Evolutionary conservation across 2,113 vertebrate genomes (phyloP).

Genomic region (Nycticebus coucang): DNA sequence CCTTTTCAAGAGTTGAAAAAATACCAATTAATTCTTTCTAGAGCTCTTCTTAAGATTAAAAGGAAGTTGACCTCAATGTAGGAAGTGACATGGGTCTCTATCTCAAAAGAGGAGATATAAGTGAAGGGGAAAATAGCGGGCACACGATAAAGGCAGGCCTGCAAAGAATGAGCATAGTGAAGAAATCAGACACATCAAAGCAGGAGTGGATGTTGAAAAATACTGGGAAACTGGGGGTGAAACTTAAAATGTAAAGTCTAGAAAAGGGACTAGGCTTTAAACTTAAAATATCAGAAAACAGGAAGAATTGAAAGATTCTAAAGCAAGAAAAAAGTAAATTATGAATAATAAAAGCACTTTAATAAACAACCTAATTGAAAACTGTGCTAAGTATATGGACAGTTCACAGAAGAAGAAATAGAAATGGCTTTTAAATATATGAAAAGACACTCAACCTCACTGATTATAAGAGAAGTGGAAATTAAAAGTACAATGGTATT

Average conservation of each 20-base stretch:
- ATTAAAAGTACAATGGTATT: neutral
- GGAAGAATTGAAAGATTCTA: neutral
- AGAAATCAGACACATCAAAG: neutral
- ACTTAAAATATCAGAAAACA: neutral
- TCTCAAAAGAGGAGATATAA: neutral
- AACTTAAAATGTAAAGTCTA: neutral
- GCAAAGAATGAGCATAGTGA: neutral
- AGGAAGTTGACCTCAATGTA: neutral
- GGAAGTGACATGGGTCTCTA: neutral
- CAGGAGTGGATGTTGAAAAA: neutral
- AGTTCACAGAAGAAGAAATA: slow-evolving; percentile 16
- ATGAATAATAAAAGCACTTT: neutral
- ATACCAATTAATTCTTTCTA: neutral
- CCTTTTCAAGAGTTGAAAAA: slow-evolving; percentile 2
- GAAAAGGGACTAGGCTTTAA: neutral
- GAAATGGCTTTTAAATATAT: neutral
- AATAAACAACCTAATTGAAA: slow-evolving; percentile 25
- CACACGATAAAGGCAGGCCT: neutral
- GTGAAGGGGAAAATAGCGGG: neutral
- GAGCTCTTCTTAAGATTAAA: slow-evolving; percentile 1
- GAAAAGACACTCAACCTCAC: neutral
- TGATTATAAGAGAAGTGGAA: neutral
- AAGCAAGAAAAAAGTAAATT: neutral
- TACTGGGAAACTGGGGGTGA: neutral
- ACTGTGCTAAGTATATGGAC: neutral